A percentile compares a stretch with the other conserved stretches of the same genome.
Evolutionary conservation across 2,888 invertebrate species (phyloP).

Genomic region (Euzophera pinguis): DNA sequence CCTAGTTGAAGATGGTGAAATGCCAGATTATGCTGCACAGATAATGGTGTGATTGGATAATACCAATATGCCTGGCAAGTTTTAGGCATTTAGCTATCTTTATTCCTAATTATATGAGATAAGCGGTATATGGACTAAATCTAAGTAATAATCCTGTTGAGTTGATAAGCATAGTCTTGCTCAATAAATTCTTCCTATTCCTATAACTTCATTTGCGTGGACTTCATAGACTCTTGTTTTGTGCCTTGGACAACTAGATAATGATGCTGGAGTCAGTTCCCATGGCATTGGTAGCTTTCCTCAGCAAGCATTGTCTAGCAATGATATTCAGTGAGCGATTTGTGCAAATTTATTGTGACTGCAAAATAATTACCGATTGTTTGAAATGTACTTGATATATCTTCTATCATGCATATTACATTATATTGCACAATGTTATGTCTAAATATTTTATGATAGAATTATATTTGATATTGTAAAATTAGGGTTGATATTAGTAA

Average conservation of each 20-base stretch:
- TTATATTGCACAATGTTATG: constrained; percentile 76
- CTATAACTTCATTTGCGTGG: constrained; percentile 16
- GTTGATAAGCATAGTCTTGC: constrained; percentile 13
- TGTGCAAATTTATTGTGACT: constrained; percentile 69
- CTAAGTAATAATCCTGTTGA: constrained; percentile 7
- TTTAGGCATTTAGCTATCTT: too few species aligned
- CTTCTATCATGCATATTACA: constrained; percentile 64
- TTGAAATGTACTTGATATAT: constrained; percentile 50
- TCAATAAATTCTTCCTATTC: constrained; percentile 17
- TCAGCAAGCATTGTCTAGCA: constrained; percentile 41
- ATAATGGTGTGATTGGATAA: too few species aligned
- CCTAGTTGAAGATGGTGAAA: neutral
- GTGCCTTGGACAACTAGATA: constrained; percentile 65
- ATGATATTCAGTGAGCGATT: constrained; percentile 52
- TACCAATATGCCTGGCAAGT: too few species aligned
- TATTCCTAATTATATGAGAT: neutral
- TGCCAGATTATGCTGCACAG: too few species aligned
- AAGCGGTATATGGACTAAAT: constrained; percentile 9
- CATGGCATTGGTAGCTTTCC: neutral
- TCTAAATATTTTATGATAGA: constrained; percentile 74
- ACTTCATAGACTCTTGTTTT: constrained; percentile 53
- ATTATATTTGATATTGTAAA: constrained; percentile 51
- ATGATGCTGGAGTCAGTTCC: constrained; percentile 36
- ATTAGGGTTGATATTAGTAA: constrained; percentile 23
- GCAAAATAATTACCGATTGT: constrained; percentile 68